Evolutionary conservation across 2,797 vertebrate genomes (phyloP).

Genomic region (Sciurus carolinensis): DNA sequence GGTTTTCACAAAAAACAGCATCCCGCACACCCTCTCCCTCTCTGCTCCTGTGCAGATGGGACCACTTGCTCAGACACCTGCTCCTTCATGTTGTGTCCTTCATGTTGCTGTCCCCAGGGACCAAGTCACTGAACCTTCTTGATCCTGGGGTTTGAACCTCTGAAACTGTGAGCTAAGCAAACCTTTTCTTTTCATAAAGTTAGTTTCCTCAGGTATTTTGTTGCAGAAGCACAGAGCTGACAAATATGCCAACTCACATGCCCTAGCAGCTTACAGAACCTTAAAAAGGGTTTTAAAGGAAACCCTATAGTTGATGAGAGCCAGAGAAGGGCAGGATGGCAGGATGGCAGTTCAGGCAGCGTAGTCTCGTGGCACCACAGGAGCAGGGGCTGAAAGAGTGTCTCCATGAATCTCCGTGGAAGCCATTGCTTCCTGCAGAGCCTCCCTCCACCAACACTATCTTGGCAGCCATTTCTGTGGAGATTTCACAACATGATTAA

Average conservation of each 20-base stretch:
- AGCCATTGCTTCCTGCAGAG: slow-evolving; percentile 72
- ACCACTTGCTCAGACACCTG: not conserved
- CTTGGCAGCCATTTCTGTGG: slow-evolving; percentile 86
- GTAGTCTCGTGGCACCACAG: not conserved
- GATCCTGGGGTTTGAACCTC: not conserved
- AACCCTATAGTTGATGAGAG: not conserved
- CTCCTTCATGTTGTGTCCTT: not conserved
- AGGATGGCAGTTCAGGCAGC: not conserved
- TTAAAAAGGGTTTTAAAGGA: not conserved
- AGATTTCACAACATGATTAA: slow-evolving; percentile 75
- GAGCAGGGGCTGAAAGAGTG: not conserved
- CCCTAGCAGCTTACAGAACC: not conserved
- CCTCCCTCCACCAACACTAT: slow-evolving; percentile 73
- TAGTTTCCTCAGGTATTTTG: not conserved
- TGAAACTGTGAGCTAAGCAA: not conserved
- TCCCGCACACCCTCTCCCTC: not conserved
- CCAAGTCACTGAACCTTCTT: not conserved
- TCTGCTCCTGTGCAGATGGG: not conserved
- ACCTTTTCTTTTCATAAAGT: not conserved
- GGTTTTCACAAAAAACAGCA: not conserved
- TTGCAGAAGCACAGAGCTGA: not conserved
- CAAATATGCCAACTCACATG: not conserved
- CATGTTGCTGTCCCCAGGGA: too few species aligned
- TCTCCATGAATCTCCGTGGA: slow-evolving; percentile 53
- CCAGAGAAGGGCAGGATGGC: not conserved